Evolutionary conservation across 2,113 vertebrate species (phyloP).

Genomic region (Callionymus lyra): DNA sequence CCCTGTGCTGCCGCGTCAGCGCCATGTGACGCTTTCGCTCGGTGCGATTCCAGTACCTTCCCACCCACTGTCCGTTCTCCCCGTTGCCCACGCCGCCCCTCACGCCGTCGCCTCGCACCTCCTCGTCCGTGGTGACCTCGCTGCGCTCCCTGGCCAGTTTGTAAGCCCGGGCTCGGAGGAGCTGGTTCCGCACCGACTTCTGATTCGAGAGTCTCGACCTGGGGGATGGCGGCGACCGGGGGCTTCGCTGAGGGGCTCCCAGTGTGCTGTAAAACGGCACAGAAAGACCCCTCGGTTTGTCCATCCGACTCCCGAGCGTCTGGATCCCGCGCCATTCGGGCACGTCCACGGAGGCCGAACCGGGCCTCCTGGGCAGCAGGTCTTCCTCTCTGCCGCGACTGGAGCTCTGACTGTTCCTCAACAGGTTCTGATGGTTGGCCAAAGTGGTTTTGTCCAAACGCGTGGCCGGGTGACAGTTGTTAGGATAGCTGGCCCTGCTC

Average conservation of each 20-base stretch:
- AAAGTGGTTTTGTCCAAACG: conserved; percentile 29
- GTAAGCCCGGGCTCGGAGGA: conserved; percentile 54
- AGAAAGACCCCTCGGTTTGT: conserved; percentile 9
- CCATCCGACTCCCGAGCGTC: conserved; percentile 31
- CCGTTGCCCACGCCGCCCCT: conserved; percentile 25
- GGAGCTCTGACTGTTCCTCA: conserved; percentile 13
- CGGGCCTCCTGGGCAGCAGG: conserved; percentile 35
- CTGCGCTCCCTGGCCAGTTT: conserved; percentile 46
- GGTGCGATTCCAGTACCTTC: conserved; percentile 51
- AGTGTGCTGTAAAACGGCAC: conserved; percentile 45
- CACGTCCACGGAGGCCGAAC: conserved; percentile 30
- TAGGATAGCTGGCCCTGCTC: conserved; percentile 48
- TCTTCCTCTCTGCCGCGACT: conserved; percentile 37
- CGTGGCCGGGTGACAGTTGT: conserved; percentile 21
- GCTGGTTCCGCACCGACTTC: conserved; percentile 50
- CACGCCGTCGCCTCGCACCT: conserved; percentile 29
- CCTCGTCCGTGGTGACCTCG: conserved; percentile 56
- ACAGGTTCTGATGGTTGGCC: conserved; percentile 19
- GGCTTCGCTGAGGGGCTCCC: conserved; percentile 18
- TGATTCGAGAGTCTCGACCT: conserved; percentile 48
- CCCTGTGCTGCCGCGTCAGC: conserved; percentile 40
- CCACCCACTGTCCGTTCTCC: conserved; percentile 31
- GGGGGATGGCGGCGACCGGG: conserved; percentile 37
- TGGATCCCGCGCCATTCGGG: conserved; percentile 42
- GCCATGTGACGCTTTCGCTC: conserved; percentile 50